Evolutionary conservation across 2,888 invertebrate genomes (phyloP), one percentile per base, ranked within the genome.

Genomic region (Clanis bilineata): DNA sequence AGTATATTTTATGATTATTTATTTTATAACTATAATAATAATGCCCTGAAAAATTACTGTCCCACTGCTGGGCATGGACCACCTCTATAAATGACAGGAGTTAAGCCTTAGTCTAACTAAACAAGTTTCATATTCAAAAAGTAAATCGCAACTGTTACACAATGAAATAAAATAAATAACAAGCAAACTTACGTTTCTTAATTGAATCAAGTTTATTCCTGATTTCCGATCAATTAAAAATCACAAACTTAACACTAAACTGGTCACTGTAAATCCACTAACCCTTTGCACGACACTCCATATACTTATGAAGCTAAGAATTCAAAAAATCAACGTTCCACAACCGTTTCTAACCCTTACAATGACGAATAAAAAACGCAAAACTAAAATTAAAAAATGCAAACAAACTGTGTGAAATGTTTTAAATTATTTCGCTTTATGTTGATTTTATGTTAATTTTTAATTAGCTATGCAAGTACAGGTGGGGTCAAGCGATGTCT

Each of bases 401-500:
- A 54, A 54, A 54, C 23, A 54, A 54, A 54, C 23, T 56, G 36
- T 39, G 39, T 60, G 68, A 64, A 65, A 62, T 68, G 69, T 75
- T 69, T 68, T 38, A 15, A 60, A 68, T 65, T 62, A 64, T 45
- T 51, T 61, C 64, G 77, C 76, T 57, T 67, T 66, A 70, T 41
- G 39, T 41, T 41, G 39, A 41, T 68, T 66, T 63, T 59, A 71
- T 70, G 70, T 64, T 72, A 81, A 80, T 80, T 65, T 64, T 61
- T 71, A 77, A 79, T 79, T 79, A 79, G 72, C 64, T 71, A 76
- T 78, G 75, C 72, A 67, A 63, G 72, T 68, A 82, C 90, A 90
- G 90, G 90, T 90, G 88, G 72, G 88, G 89, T 89, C 88, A 90
- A 68, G 64, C 67, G 64, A 63, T 62, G 71, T 68, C 62, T 63